phyloP scores from a whole-genome alignment of 2,888 invertebrate species.

The Cheilosia urbana region DNA sequence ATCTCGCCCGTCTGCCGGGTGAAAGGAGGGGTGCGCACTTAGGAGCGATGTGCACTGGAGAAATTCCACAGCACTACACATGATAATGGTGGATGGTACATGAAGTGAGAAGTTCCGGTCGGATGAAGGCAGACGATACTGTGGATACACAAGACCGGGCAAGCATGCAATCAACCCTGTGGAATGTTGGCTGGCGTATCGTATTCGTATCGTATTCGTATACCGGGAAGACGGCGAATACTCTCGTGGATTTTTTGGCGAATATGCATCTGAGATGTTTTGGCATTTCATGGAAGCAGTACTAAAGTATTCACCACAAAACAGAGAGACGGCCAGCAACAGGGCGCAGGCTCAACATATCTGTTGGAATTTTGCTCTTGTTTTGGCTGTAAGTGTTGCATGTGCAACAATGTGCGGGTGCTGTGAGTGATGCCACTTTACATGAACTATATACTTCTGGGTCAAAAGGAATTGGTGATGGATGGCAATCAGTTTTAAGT shows the following conservation, averaged over 20 bases:
- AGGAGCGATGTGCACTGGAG: constrained; percentile 40
- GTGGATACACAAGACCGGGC: constrained; percentile 45
- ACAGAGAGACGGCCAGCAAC: constrained; percentile 44
- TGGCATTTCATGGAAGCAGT: constrained; percentile 13
- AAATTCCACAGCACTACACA: constrained; percentile 54
- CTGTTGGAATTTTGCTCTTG: constrained; percentile 1
- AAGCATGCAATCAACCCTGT: constrained; percentile 58
- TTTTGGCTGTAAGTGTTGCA: constrained; percentile 8
- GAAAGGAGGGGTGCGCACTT: constrained; percentile 17
- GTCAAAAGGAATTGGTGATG: too few species aligned
- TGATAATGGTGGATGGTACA: constrained; percentile 38
- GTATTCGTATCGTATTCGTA: too few species aligned
- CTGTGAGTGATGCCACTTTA: constrained; percentile 55
- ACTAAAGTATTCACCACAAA: constrained; percentile 66
- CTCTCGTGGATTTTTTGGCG: constrained; percentile 46
- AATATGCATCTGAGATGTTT: constrained; percentile 53
- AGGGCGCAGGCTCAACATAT: constrained; percentile 56
- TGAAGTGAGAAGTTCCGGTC: constrained; percentile 73
- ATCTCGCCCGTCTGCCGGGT: constrained; percentile 15
- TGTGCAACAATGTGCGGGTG: neutral
- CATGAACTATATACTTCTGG: neutral
- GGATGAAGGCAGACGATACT: constrained; percentile 63
- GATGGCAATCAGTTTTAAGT: too few species aligned
- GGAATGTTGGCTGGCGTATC: constrained; percentile 37
- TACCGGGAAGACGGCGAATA: constrained; percentile 63